phyloP scores from a whole-genome alignment of 2,888 invertebrate genomes.

The Neoscelio sp. region DNA sequence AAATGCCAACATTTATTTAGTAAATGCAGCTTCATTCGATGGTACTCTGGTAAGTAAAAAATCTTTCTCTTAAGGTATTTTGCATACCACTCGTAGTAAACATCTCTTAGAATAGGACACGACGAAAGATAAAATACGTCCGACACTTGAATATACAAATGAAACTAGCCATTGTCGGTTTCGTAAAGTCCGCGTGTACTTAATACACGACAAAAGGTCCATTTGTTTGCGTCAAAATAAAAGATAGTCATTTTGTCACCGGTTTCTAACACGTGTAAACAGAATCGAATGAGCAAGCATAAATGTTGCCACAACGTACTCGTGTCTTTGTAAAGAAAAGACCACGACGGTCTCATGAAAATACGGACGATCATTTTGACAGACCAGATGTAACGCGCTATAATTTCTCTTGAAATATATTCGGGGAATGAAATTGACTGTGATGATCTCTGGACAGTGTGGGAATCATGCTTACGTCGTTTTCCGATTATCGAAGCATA shows the following conservation, averaged over 20 bases:
- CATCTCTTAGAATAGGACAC: conserved; percentile 15
- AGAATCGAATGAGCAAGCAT: conserved; percentile 24
- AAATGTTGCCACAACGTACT: conserved; percentile 11
- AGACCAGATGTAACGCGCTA: background rate
- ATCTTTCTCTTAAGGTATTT: background rate
- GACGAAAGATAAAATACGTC: conserved; percentile 18
- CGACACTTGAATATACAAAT: conserved; percentile 29
- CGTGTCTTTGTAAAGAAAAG: conserved; percentile 19
- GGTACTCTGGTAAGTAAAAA: too few relatives aligned
- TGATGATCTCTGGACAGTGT: background rate
- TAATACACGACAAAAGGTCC: conserved; percentile 41
- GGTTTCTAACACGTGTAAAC: conserved; percentile 34
- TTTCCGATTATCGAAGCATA: too few relatives aligned
- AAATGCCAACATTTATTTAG: too few relatives aligned
- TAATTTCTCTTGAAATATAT: background rate
- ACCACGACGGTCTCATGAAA: background rate
- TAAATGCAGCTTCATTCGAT: background rate
- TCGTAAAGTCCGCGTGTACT: conserved; percentile 25
- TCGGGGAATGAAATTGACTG: background rate
- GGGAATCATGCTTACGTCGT: too few relatives aligned
- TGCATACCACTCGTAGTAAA: conserved; percentile 4
- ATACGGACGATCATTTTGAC: conserved; percentile 26
- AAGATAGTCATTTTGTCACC: conserved; percentile 42
- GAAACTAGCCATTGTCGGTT: conserved; percentile 31
- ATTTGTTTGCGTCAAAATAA: conserved; percentile 51